Evolutionary conservation across 2,797 vertebrate genomes (phyloP).

Genomic region (Myotis findleyi): DNA sequence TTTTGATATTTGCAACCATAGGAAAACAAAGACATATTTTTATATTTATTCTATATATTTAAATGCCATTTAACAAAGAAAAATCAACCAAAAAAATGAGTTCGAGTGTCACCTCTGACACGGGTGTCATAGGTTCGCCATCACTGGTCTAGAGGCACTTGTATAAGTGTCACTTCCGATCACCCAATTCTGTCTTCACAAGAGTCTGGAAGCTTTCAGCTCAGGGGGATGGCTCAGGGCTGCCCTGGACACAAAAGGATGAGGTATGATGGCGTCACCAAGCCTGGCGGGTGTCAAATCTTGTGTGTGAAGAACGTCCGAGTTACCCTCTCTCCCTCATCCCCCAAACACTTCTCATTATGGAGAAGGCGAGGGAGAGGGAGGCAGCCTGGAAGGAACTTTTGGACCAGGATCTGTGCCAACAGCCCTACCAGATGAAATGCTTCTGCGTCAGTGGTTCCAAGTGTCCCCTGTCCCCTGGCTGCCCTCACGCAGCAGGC

Average conservation of each 20-base stretch:
- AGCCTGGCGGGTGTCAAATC: constrained; percentile 75
- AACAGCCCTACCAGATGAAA: background rate
- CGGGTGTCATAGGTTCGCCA: too few relatives aligned
- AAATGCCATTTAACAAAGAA: too few relatives aligned
- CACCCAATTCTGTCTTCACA: background rate
- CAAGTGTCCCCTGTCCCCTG: background rate
- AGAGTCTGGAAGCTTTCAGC: background rate
- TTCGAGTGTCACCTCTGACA: too few relatives aligned
- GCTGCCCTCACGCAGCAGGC: background rate
- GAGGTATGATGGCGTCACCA: background rate
- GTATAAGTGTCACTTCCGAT: background rate
- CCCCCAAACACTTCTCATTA: constrained; percentile 80
- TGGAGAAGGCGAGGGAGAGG: background rate
- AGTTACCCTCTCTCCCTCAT: constrained; percentile 51
- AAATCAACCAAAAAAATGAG: too few relatives aligned
- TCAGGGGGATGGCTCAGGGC: background rate
- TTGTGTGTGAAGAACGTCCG: constrained; percentile 65
- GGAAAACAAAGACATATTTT: too few relatives aligned
- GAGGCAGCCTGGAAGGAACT: background rate
- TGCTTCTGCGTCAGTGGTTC: background rate
- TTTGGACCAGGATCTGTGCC: background rate
- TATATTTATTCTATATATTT: too few relatives aligned
- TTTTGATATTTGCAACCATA: too few relatives aligned
- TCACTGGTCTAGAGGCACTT: background rate
- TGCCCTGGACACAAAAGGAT: background rate